Base-by-base conservation (phyloP, 2,888 invertebrate species). In the Platerodrilus igneus region DNA sequence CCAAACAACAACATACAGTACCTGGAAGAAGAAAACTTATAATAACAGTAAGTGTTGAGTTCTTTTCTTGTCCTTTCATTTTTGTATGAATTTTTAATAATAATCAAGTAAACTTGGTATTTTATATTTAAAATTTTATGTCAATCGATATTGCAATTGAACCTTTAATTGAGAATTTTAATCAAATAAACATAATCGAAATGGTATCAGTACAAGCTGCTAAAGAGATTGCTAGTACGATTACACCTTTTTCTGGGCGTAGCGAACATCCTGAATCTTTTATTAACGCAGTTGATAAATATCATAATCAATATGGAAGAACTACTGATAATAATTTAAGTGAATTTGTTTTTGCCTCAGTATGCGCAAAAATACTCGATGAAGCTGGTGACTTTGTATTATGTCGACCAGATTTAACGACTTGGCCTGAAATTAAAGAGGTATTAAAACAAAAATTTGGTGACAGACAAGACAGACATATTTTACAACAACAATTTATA, bases 171-270 rank as follows among this genome's bases (percentile, higher is more conserved):
- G n/a, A n/a, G n/a, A n/a, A n/a, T n/a, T n/a, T n/a, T n/a, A n/a
- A n/a, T n/a, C n/a, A n/a, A n/a, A n/a, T n/a, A n/a, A n/a, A n/a
- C n/a, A n/a, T n/a, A n/a, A n/a, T n/a, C n/a, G n/a, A n/a, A n/a
- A n/a, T n/a, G n/a, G n/a, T n/a, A n/a, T n/a, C n/a, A n/a, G n/a
- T 39, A 15, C 32, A 27, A 33, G 32, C 38, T 4, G 32, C 32
- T 9, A 39, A 39, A 33, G 38, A 23, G 8, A 32, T 38, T 20
- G 38, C 38, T 10, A 26, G 32, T 26, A 26, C 19, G 9, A n/a
- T 38, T 4, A 31, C 32, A 6, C 23, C 17, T 10, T 38, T 32
- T 20, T 9, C n/a, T 13, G 32, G 32, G 15, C 8, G 23, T 29
- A 16, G 9, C n/a, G 5, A 11, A 4, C 30, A 37, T 10, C 13